Base-by-base conservation (phyloP, 1,140 invertebrate genomes). In the Diprion similis region DNA sequence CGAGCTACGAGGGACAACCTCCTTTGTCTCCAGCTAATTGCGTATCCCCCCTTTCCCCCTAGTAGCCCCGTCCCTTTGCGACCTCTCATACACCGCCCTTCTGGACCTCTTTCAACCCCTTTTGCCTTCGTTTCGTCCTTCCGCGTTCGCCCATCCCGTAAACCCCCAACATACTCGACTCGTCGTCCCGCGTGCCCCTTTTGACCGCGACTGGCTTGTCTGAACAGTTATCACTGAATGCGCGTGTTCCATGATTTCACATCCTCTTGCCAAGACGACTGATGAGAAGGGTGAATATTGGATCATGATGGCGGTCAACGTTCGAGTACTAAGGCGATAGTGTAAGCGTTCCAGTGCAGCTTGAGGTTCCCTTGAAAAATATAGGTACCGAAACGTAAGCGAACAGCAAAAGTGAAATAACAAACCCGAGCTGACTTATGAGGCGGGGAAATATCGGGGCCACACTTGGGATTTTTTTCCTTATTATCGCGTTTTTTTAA, bases 21-120 rank as follows among this genome's bases (percentile, higher is more conserved):
- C 51, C 51, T 59, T 59, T 59, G 51, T 59, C 51, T 59, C 51
- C 51, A 9, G 51, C 51, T 59, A 59, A 59, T 59, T 59, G 51
- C 51, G 51, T 59, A 13, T 59, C 51, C 51, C 51, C 51, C 51
- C 9, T 17, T 59, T 11, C 6, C 51, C 51, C 51, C 51, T 59
- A 59, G 24, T 37, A 37, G 24, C 3, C 4, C 51, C 51, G 24
- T 17, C 11, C n/a, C 51, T 59, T 17, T 17, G n/a, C 51, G n/a
- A 4, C 51, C 51, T 59, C 51, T 59, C 51, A 59, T 59, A 37
- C 1, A 37, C 24, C 24, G 24, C 51, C 51, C n/a, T 59, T 59
- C 51, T 59, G 51, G 51, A 13, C 51, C 51, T 59, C 51, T 59
- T 59, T 17, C 51, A 59, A 59, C 11, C 51, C 51, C 51, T 59